Base-by-base conservation (phyloP, 2,888 invertebrate species). In the Drosophila merina region DNA sequence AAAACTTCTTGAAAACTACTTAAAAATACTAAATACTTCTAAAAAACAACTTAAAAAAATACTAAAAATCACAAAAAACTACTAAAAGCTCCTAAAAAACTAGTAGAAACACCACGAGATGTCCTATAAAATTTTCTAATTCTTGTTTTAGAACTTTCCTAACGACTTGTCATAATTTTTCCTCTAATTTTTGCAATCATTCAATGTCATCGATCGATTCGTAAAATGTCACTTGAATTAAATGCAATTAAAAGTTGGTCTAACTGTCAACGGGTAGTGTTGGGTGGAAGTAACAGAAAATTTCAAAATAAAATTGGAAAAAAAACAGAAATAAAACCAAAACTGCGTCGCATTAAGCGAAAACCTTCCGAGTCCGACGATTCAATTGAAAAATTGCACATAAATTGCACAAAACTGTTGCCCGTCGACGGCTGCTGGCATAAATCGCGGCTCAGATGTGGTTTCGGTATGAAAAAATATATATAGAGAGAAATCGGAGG, bases 351-450 rank as follows among this genome's bases (percentile, higher is more conserved):
- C 71, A 67, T 72, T 72, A 69, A 81, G 70, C 63, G 70, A 79
- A 85, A 72, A 72, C 82, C 79, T 79, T 79, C 82, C 86, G 79
- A 28, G 56, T 44, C 44, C 54, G 60, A 50, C 33, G 68, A 47
- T 68, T 67, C 76, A 87, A 83, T 87, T 83, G 82, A 87, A 83
- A 83, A 87, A 87, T 86, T 82, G 75, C 87, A 78, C 73, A 82
- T 81, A 80, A 82, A 82, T 82, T 86, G 82, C 82, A 84, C 78
- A 86, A 82, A 64, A 66, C 63, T 51, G 63, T 64, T 64, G 31
- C 52, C 84, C 44, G 67, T 47, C 54, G 59, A 50, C 60, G 36
- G 40, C 44, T 40, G 49, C 30, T 63, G 63, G 44, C 60, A 68
- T 74, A 85, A 85, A 82, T 86, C 76, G 71, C 40, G 31, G 38